Base-by-base conservation (phyloP, 2,113 vertebrate genomes). In the Stegastes partitus region DNA sequence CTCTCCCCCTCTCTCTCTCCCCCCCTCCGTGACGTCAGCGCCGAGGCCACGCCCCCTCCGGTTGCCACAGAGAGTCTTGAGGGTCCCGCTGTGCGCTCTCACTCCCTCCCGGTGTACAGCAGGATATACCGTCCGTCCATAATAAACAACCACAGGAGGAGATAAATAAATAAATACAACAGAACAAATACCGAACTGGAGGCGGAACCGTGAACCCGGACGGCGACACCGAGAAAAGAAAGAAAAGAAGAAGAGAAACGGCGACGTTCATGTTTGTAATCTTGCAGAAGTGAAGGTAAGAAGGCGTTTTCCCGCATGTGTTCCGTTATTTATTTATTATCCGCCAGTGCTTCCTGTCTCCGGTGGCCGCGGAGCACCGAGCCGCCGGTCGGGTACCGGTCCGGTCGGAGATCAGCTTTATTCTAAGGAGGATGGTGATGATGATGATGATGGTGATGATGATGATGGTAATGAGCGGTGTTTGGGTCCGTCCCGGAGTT, bases 251-350 rank as follows among this genome's bases (percentile, higher is more conserved):
- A 31, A 65, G 31, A 34, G 2, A 11, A 51, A 34, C 23, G 42
- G 65, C 68, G 50, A 86, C 74, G 50, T 89, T 79, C 67, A 79
- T 68, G 79, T 73, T 87, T 68, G 76, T 77, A 69, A 83, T 68
- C 89, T 61, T 6, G 37, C 74, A 64, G 61, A 77, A 82, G 85
- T 83, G 82, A 85, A 95, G 94, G 94, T 95, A 92, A 89, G 93
- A 76, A 39, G 47, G 59, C 77, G 70, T 55, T 66, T 81, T 79
- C 37, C 37, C 23, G 68, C 51, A 53, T 51, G 42, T 57, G 42
- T 56, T 11, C 7, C 34, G 16, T 83, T 26, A 18, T 68, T 68
- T 64, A 31, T 53, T 68, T 57, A 11, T 42, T 19, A 7, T 5
- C 28, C 55, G 39, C 39, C 31, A 34, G 31, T 34, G 25, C 42